phyloP scores from a whole-genome alignment of 2,888 invertebrate species.

The Phrixothrix hirtus region DNA sequence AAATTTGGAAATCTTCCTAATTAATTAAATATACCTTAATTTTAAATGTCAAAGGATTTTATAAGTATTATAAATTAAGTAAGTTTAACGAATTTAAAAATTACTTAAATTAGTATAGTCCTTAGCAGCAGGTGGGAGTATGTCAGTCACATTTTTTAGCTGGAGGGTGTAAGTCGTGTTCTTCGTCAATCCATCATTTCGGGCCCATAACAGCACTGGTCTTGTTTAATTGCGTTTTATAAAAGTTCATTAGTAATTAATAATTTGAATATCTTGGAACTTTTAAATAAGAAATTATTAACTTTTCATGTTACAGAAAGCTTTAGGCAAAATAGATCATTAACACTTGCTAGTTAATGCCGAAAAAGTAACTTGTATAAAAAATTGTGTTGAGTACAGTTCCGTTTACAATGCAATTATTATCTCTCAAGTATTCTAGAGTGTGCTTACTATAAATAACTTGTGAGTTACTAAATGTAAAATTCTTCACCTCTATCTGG shows the following conservation, averaged over 20 bases:
- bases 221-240: conserved; percentile 48
- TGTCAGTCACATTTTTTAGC: conserved; percentile 41
- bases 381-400: conserved; percentile 2
- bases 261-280: conserved; percentile 43
- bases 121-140: conserved; percentile 40
- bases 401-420: conserved; percentile 43
- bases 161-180: conserved; percentile 36
- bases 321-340: conserved; percentile 13
- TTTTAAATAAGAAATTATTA: conserved; percentile 44
- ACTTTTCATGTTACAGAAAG: conserved; percentile 34
- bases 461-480: conserved; percentile 45
- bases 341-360: too few relatives aligned
- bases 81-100: conserved; percentile 30
- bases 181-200: conserved; percentile 41
- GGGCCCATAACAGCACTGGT: conserved; percentile 31
- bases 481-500: conserved; percentile 41
- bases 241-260: conserved; percentile 48
- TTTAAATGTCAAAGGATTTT: too few relatives aligned
- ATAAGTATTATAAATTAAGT: conserved; percentile 12
- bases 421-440: conserved; percentile 41
- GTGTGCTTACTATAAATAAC: conserved; percentile 41
- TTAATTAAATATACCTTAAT: too few relatives aligned
- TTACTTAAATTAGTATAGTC: conserved; percentile 36
- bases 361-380: conserved; percentile 10
- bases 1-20: too few relatives aligned